These are phyloP conservation scores for Virgularia gustaviana DNA, from an alignment of 92 coral and sea anemone genomes.

Conservation along the genomic window DNA sequence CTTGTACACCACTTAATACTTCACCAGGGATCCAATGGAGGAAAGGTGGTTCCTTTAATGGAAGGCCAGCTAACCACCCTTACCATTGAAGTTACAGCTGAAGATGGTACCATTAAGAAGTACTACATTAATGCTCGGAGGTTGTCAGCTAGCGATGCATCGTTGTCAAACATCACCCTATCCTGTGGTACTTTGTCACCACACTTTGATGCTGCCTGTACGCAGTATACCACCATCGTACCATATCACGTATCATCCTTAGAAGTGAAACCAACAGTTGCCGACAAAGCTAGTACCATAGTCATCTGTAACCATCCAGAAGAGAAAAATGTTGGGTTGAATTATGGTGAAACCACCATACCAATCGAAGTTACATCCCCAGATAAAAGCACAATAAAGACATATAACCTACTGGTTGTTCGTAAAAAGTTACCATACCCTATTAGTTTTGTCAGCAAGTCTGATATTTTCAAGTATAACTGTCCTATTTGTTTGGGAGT, in stretches of 20 bases:
- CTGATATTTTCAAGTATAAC: slow-evolving; percentile 37
- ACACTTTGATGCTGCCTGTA: slow-evolving; percentile 53
- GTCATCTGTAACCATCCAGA: slow-evolving; percentile 61
- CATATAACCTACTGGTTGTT: slow-evolving; percentile 55
- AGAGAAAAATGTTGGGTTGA: slow-evolving; percentile 55
- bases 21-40: slow-evolving; percentile 76
- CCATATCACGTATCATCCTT: slow-evolving; percentile 56
- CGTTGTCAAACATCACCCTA: slow-evolving; percentile 62
- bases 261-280: slow-evolving; percentile 62
- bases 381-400: slow-evolving; percentile 57
- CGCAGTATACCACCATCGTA: slow-evolving; percentile 55
- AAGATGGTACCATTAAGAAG: slow-evolving; percentile 90
- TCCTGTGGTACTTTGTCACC: slow-evolving; percentile 65
- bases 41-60: slow-evolving; percentile 64
- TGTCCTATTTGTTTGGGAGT: slow-evolving; percentile 85
- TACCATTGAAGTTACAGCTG: slow-evolving; percentile 90
- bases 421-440: slow-evolving; percentile 59
- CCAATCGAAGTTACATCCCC: slow-evolving; percentile 86
- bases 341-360: slow-evolving; percentile 75
- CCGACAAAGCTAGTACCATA: slow-evolving; percentile 71
- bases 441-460: slow-evolving; percentile 53
- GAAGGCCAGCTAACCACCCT: slow-evolving; percentile 78
- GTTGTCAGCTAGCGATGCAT: slow-evolving; percentile 85
- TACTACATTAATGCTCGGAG: slow-evolving; percentile 72
- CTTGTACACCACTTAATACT: not conserved